Evolutionary conservation across 2,888 invertebrate genomes (phyloP), one percentile per base, ranked within the genome.

Genomic region (Eueremaeus valkanovi): DNA sequence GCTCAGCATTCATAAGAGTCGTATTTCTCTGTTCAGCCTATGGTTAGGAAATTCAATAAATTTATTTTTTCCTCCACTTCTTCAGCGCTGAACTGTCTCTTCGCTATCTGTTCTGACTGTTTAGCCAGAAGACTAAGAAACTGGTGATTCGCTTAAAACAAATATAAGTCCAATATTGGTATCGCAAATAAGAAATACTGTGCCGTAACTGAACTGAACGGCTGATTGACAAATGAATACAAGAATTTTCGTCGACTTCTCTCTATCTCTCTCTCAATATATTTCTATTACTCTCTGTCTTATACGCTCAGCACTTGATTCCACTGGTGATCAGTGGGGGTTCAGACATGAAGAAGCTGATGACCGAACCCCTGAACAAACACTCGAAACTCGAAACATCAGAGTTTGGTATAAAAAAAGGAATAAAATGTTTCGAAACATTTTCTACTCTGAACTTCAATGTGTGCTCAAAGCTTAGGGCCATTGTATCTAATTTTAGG

Each of bases 351-450:
- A 21, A 51, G 51, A 51, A 51, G 51, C 21, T 51, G 51, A 51
- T 51, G 51, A 51, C 51, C 51, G 51, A 51, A n/a, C 51, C 51
- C 21, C 51, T 51, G 51, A 51, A 51, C 51, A 51, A 51, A 51
- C 51, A 51, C 51, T 51, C 51, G 51, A 51, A 51, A 51, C 21
- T n/a, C 51, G 21, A 51, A 21, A 51, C 13, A 45, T 13, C 11
- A 51, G 8, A 3, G 51, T n/a, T n/a, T 3, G 21, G 3, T 1
- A n/a, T 21, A 51, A 51, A 21, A 51, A 51, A 18, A 11, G 16
- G 6, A 49, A 11, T 18, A 18, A 51, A 51, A 21, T 45, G 42
- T 45, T 45, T 45, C 42, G 18, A 45, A 45, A 45, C 3, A 2
- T 45, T 2, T 45, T 45, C 42, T 13, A 13, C 6, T 40, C 42